Conservation (phyloP, 2,888 invertebrate genomes). For the Perizoma affinitatum region DNA sequence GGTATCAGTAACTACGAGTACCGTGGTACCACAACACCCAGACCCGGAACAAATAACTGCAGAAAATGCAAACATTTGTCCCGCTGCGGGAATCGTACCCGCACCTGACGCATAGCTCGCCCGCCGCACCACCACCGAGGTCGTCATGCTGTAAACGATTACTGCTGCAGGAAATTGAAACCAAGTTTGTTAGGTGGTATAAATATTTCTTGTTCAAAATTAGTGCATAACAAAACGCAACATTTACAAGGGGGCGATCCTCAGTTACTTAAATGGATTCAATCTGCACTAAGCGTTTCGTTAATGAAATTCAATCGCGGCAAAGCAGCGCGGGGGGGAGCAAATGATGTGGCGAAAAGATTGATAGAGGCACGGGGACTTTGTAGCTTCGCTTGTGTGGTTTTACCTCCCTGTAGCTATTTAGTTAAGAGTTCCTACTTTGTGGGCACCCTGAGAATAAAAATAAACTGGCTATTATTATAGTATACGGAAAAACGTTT, state of each 20-base stretch:
- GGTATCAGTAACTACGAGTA: too few relatives aligned
- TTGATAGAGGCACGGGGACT: constrained; percentile 65
- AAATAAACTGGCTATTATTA: too few relatives aligned
- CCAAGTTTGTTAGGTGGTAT: background rate
- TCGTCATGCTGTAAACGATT: too few relatives aligned
- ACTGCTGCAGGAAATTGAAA: background rate
- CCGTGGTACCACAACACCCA: too few relatives aligned
- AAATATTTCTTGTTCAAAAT: constrained; percentile 17
- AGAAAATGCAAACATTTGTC: too few relatives aligned
- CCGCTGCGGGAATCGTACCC: too few relatives aligned
- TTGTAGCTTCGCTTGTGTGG: constrained; percentile 21
- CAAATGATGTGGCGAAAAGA: constrained; percentile 84
- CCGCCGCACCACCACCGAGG: too few relatives aligned
- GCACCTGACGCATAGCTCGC: too few relatives aligned
- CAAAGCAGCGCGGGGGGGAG: constrained; percentile 71
- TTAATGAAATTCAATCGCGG: constrained; percentile 83
- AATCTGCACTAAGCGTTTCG: constrained; percentile 82
- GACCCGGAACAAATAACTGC: too few relatives aligned
- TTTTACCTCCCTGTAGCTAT: constrained; percentile 12
- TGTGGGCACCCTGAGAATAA: too few relatives aligned
- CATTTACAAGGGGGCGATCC: constrained; percentile 62
- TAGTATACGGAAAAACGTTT: too few relatives aligned
- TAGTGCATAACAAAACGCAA: constrained; percentile 55
- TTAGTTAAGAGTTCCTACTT: constrained; percentile 7
- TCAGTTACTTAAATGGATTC: constrained; percentile 81